Conservation (phyloP, 2,888 invertebrate species). For the Liopterus haemorrhoidalis region DNA sequence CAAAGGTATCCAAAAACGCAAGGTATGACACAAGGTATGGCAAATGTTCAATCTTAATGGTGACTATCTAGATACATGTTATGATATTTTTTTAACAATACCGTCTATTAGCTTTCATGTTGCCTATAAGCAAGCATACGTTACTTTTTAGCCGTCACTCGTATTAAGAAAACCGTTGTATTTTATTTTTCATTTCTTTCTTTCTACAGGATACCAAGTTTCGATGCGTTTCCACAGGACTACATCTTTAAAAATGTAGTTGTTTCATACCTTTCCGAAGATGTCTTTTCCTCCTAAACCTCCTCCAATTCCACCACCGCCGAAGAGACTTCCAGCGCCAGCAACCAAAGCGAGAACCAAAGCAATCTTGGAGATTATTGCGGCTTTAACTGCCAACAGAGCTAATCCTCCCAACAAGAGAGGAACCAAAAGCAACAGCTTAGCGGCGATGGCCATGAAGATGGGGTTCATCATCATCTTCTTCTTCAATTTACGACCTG, state of each 20-base stretch:
- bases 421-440: constrained; percentile 65
- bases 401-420: constrained; percentile 66
- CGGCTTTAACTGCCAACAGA: constrained; percentile 68
- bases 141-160: no score
- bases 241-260: neutral
- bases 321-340: constrained; percentile 62
- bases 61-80: no score
- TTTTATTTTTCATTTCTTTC: no score
- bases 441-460: constrained; percentile 63
- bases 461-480: constrained; percentile 59
- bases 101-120: no score
- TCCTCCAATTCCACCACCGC: constrained; percentile 46
- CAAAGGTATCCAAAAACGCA: no score
- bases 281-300: constrained; percentile 34
- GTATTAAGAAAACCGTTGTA: no score
- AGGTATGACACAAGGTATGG: no score
- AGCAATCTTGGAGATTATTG: constrained; percentile 72
- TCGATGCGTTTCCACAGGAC: neutral
- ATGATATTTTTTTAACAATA: no score
- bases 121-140: no score
- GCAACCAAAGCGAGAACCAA: constrained; percentile 65
- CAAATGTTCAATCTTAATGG: no score
- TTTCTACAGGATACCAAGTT: neutral
- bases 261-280: constrained; percentile 35
- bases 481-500: constrained; percentile 70